phyloP scores from a whole-genome alignment of 2,113 vertebrate genomes.

The Herpetotheres cachinnans region DNA sequence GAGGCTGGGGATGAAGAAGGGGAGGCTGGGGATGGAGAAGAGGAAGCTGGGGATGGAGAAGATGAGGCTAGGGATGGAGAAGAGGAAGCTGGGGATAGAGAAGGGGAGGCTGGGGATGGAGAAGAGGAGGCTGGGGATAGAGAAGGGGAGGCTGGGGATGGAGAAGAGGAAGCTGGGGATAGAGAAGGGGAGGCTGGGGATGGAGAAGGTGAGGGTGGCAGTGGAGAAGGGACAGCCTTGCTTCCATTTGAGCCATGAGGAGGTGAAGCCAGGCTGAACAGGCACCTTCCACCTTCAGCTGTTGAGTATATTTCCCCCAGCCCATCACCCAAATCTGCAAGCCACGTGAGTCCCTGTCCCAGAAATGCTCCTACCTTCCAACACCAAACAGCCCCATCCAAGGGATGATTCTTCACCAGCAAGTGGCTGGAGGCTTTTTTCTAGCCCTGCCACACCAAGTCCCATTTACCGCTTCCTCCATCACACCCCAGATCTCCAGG shows the following conservation, averaged over 20 bases:
- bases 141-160: not conserved
- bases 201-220: not conserved
- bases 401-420: not conserved
- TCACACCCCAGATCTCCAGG: accelerated
- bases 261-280: not conserved
- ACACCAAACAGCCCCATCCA: not conserved
- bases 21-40: not conserved
- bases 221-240: not conserved
- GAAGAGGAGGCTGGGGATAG: not conserved
- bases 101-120: too few species aligned
- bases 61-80: not conserved
- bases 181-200: not conserved
- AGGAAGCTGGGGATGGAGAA: not conserved
- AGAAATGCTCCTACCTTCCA: not conserved
- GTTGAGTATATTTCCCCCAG: accelerated
- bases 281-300: not conserved
- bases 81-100: not conserved
- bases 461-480: not conserved
- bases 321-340: not conserved
- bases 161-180: too few species aligned
- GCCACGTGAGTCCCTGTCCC: accelerated
- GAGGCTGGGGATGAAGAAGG: accelerated
- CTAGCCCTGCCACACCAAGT: not conserved
- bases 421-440: not conserved
- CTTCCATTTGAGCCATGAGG: not conserved